Evolutionary conservation across 2,888 invertebrate species (phyloP), one percentile per base, ranked within the genome.

Genomic region (Protonemura montana): DNA sequence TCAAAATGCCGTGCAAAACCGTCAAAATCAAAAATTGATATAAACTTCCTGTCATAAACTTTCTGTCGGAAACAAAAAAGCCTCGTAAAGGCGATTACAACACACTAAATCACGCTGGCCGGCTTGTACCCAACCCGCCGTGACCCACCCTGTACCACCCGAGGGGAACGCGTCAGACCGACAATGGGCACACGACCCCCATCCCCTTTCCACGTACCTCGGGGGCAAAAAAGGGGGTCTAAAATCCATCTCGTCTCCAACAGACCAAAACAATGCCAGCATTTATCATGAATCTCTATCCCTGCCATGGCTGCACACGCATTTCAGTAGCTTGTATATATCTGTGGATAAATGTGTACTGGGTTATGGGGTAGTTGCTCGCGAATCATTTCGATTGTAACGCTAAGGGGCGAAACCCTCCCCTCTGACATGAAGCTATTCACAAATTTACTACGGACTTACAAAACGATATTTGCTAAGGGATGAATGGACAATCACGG

Each of bases 201-300:
- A 5, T 7, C 41, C 41, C 41, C 41, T 13, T n/a, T n/a, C n/a
- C n/a, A 28, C 26, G 27, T 6, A 29, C 29, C 84, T 76, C 84
- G 26, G 25, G 27, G 59, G 6, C 28, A 59, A 59, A 59, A 59
- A 59, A 28, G 84, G 59, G 84, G 84, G 84, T 84, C 27, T 2
- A 84, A 59, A 84, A 84, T 84, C 84, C 59, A 59, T 59, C 42
- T 76, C 59, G 27, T 76, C 84, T 59, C 76, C 84, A 84, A 27
- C 42, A 27, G 84, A 84, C 42, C 84, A 27, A 84, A 84, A 84
- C 84, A 84, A 84, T 76, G 84, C 42, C n/a, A 84, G 76, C 84
- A 84, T 84, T 84, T 84, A 84, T 84, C 84, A 27, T 84, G 84
- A 84, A 84, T 84, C 84, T 84, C 28, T 84, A 76, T 84, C 59